Conservation (phyloP, 2,888 invertebrate species). For the Yponomeuta malinellus region DNA sequence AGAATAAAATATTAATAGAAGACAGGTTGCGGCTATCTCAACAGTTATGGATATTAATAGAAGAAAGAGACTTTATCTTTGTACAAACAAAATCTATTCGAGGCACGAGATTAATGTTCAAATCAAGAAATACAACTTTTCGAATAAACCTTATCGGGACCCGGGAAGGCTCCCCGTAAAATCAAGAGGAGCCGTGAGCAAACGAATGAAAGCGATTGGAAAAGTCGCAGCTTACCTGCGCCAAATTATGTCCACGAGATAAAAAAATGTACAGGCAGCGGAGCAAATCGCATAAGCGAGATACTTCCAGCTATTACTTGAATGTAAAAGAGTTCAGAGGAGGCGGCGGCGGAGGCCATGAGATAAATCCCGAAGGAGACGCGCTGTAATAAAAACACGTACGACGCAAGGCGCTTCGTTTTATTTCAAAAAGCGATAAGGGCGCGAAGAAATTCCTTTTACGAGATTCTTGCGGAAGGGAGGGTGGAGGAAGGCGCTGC, state of each 20-base stretch:
- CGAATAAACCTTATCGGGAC: conserved; percentile 8
- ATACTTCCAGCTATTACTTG: conserved; percentile 43
- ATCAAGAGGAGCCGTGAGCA: conserved; percentile 6
- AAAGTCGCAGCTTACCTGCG: conserved; percentile 15
- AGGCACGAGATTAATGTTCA: conserved; percentile 1
- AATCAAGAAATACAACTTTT: background rate
- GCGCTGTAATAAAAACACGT: conserved; percentile 70
- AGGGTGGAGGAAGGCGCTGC: conserved; percentile 27
- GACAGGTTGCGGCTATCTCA: background rate
- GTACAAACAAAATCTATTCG: background rate
- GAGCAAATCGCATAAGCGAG: conserved; percentile 49
- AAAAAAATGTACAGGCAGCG: conserved; percentile 34
- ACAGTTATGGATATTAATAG: background rate
- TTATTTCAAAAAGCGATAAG: conserved; percentile 75
- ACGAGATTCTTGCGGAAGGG: conserved; percentile 62
- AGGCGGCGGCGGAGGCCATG: conserved; percentile 41
- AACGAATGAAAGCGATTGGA: conserved; percentile 13
- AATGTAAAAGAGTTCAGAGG: conserved; percentile 40
- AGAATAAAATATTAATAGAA: no score
- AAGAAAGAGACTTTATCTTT: background rate
- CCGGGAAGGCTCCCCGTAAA: background rate
- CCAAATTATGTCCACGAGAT: conserved; percentile 21
- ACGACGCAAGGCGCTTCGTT: conserved; percentile 66
- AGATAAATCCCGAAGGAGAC: conserved; percentile 70
- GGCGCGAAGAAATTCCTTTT: conserved; percentile 71